These are phyloP conservation scores for Drosophila melanosoma DNA, from an alignment of 2,888 invertebrate genomes.

Conservation along the genomic window DNA sequence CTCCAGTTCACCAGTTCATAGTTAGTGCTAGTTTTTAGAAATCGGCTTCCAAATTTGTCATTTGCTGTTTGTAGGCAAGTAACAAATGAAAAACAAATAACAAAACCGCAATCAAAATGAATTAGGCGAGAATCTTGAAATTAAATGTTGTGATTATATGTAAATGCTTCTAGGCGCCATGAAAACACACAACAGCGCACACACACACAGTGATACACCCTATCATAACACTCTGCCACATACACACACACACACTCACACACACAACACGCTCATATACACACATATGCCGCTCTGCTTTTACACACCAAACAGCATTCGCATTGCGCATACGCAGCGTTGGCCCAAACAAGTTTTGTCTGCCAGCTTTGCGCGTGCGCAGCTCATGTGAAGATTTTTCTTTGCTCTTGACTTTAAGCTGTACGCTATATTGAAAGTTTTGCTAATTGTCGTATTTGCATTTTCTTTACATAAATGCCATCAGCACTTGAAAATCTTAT, in stretches of 20 bases:
- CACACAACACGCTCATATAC: conserved; percentile 43
- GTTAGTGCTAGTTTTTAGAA: conserved; percentile 41
- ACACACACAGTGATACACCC: conserved; percentile 24
- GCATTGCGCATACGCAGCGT: conserved; percentile 71
- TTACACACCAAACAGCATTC: conserved; percentile 7
- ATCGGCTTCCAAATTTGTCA: conserved; percentile 49
- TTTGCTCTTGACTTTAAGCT: conserved; percentile 22
- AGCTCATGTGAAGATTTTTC: conserved; percentile 14
- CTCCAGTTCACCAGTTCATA: conserved; percentile 53
- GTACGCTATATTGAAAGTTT: conserved; percentile 75
- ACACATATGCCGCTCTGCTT: conserved; percentile 57
- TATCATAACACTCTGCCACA: conserved; percentile 21
- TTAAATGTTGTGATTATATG: conserved; percentile 75
- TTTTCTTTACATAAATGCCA: conserved; percentile 50
- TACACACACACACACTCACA: conserved; percentile 22
- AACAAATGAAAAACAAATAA: conserved; percentile 1
- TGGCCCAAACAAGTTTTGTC: conserved; percentile 6
- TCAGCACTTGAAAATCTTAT: conserved; percentile 82
- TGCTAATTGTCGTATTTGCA: conserved; percentile 59
- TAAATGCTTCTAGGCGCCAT: conserved; percentile 73
- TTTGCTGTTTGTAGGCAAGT: conserved; percentile 25
- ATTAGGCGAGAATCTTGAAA: conserved; percentile 54
- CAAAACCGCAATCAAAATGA: conserved; percentile 26
- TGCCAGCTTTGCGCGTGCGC: conserved; percentile 17
- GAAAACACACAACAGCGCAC: conserved; percentile 25